These are phyloP conservation scores for Andrena bicolor DNA, from an alignment of 2,888 invertebrate species.

Conservation along the genomic window DNA sequence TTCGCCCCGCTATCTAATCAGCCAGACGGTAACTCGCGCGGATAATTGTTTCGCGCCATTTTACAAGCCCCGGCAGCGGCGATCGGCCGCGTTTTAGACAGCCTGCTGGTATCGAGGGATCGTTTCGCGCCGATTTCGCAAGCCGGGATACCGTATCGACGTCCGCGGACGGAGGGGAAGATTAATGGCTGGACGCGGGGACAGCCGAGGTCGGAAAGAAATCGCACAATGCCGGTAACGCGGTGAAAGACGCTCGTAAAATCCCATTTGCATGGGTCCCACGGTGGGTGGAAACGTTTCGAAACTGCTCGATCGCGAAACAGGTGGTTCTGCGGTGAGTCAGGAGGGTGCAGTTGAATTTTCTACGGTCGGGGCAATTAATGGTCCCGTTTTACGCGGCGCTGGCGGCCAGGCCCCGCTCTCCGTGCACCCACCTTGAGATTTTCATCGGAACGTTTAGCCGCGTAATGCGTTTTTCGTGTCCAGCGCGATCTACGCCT, in stretches of 20 bases:
- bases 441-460: conserved; percentile 43
- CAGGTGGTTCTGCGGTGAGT: conserved; percentile 60
- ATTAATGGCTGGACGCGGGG: conserved; percentile 37
- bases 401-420: not conserved
- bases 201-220: conserved; percentile 40
- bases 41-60: conserved; percentile 33
- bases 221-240: conserved; percentile 48
- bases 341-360: conserved; percentile 36
- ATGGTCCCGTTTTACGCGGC: conserved; percentile 34
- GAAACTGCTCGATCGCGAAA: conserved; percentile 62
- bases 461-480: conserved; percentile 51
- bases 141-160: conserved; percentile 43
- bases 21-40: conserved; percentile 32
- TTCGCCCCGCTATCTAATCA: conserved; percentile 61
- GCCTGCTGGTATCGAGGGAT: conserved; percentile 4
- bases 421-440: conserved; percentile 16
- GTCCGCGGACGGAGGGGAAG: conserved; percentile 11
- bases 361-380: conserved; percentile 41
- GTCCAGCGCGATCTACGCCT: conserved; percentile 27
- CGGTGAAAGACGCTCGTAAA: conserved; percentile 61
- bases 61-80: conserved; percentile 15
- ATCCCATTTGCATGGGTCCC: conserved; percentile 61
- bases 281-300: conserved; percentile 69
- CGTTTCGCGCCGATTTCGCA: conserved; percentile 43
- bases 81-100: conserved; percentile 4